Evolutionary conservation across 2,888 invertebrate species (phyloP), one percentile per base, ranked within the genome.

Genomic region (Sipunculus nudus): DNA sequence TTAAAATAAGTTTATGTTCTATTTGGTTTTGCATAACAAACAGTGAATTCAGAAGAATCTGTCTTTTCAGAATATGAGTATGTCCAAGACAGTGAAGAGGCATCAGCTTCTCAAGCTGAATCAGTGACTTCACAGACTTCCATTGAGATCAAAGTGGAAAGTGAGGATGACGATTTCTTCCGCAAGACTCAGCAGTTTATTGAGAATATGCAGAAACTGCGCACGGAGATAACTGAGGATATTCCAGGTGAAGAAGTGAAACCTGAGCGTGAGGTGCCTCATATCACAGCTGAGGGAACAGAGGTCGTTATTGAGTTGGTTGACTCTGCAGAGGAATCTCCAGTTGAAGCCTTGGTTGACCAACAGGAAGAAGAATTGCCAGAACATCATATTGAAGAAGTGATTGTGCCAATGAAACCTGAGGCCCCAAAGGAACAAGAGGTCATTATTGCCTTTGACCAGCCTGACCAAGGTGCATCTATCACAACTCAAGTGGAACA

Each of bases 41-140:
- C n/a, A n/a, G n/a, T n/a, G n/a, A n/a, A n/a, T n/a, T n/a, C n/a
- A n/a, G n/a, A n/a, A n/a, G n/a, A n/a, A n/a, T 54, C 31, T 48
- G 41, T 57, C 29, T 49, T 74, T 76, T 59, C 85, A 94, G 94
- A 94, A 45, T 95, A 92, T 84, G 96, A 96, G 87, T 96, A 95
- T 84, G 88, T 93, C 67, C 92, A 93, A 68, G 92, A 92, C 85
- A 91, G 91, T 72, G 92, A 92, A 86, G 89, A 91, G 76, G 91
- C 90, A 67, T 87, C 88, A n/a, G 70, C 72, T 19, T 71, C 70
- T 10, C 68, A 70, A 49, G 63, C 71, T 16, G 81, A 81, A 59
- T 78, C 79, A 6, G 71, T 77, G 58, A 70, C 75, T 65, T 80
- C 81, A 16, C 74, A 78, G n/a, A 49, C 59, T n/a, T 70, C 68